These are phyloP conservation scores for Ceyx margarethae DNA, from an alignment of 2,113 vertebrate species.

Conservation along the genomic window DNA sequence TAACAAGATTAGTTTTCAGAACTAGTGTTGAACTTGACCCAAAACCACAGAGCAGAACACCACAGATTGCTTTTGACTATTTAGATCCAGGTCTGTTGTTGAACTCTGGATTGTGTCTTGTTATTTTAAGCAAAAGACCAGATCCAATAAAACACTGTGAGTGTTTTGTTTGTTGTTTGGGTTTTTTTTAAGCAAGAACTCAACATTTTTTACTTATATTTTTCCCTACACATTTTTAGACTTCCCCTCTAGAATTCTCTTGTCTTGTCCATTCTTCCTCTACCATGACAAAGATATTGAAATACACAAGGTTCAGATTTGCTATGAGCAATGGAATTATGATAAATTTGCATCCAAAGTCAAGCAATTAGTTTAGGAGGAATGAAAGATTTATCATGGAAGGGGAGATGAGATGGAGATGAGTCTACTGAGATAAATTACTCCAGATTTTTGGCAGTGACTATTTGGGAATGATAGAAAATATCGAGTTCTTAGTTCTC, in stretches of 20 bases:
- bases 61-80: not conserved
- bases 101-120: not conserved
- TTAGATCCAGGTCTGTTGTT: not conserved
- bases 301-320: not conserved
- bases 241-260: not conserved
- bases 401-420: not conserved
- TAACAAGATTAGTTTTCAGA: slow-evolving; percentile 1
- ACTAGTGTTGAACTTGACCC: not conserved
- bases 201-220: not conserved
- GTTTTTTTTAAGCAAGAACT: not conserved
- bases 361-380: not conserved
- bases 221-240: not conserved
- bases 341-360: not conserved
- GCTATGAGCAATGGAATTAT: not conserved
- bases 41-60: slow-evolving; percentile 9
- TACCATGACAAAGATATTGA: not conserved
- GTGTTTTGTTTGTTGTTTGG: not conserved
- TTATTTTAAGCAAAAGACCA: not conserved
- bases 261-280: not conserved
- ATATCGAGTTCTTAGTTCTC: not conserved
- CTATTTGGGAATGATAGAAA: not conserved
- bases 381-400: not conserved
- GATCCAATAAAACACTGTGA: not conserved
- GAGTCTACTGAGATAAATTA: not conserved
- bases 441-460: not conserved